Evolutionary conservation across 2,797 vertebrate species (phyloP), one percentile per base, ranked within the genome.

Genomic region (Rhinophrynus dorsalis): DNA sequence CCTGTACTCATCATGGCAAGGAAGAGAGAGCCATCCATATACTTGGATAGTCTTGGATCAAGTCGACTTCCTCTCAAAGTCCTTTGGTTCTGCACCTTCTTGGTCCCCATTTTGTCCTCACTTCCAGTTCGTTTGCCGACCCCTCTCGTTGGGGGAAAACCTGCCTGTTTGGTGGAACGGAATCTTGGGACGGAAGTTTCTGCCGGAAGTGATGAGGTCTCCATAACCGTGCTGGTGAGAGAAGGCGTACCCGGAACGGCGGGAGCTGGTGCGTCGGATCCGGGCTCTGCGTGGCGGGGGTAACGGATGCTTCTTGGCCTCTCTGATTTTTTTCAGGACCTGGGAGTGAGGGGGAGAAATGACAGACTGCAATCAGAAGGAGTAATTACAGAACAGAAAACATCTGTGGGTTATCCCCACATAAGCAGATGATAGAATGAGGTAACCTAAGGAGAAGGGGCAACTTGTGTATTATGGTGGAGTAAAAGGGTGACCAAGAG

Each of bases 211-310:
- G 54, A 98, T 94, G 80, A 98, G 93, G 1, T 90, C 89, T 1
- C 96, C 96, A 1, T 94, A 98, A 59, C 97, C 95, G 0, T 92
- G 85, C 23, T 92, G 77, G 58, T 99, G 97, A 13, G 96, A 94
- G 87, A 99, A 98, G n/a, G 96, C 96, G 1, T 98, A 99, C 67
- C 93, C 93, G 0, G 96, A 98, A 11, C 93, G 91, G 0, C 90
- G 92, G 2, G 89, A 87, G 78, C 89, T 86, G 76, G 88, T 45
- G 0, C 86, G 85, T 12, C 83, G 86, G 32, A 70, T 0, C 1
- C 35, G 85, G 5, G 63, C 50, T 45, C 72, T 85, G 35, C 64
- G 76, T 4, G 84, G 77, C 0, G 77, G 67, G 0, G 88, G 85
- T 5, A 74, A 78, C 0, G 90, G 90, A 6, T 79, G 47, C 1